Evolutionary conservation across 1,140 invertebrate genomes (phyloP).

Genomic region (Atta texana): DNA sequence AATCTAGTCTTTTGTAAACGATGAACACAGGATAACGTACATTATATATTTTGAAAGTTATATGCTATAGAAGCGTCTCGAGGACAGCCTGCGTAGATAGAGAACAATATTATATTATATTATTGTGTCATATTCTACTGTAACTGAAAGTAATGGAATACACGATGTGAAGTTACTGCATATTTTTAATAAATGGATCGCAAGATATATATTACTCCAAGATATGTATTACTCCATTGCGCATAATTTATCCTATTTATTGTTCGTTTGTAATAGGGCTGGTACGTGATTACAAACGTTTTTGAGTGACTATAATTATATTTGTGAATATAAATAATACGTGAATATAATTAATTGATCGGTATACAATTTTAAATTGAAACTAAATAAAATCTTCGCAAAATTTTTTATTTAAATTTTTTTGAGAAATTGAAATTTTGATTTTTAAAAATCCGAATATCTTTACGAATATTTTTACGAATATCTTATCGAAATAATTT

Average conservation of each 20-base stretch:
- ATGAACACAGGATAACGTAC: slow-evolving; percentile 74
- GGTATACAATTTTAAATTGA: no score
- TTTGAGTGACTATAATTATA: neutral
- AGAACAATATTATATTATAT: slow-evolving; percentile 79
- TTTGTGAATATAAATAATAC: no score
- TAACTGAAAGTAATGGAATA: slow-evolving; percentile 84
- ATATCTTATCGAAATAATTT: no score
- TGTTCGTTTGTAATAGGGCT: neutral
- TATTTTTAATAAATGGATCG: slow-evolving; percentile 86
- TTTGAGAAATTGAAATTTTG: no score
- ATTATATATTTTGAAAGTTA: slow-evolving; percentile 83
- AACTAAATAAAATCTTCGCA: no score
- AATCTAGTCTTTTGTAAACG: slow-evolving; percentile 81
- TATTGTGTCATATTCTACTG: slow-evolving; percentile 80
- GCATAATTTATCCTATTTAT: neutral
- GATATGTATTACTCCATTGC: slow-evolving; percentile 36
- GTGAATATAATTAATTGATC: no score
- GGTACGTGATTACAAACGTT: neutral
- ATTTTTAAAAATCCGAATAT: no score
- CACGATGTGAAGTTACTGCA: slow-evolving; percentile 83
- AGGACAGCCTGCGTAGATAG: slow-evolving; percentile 76
- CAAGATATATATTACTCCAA: slow-evolving; percentile 67
- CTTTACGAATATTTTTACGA: no score
- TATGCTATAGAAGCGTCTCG: slow-evolving; percentile 76
- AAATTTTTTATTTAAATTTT: no score